Conservation (phyloP, 2,113 vertebrate species). For the Tinamus guttatus region DNA sequence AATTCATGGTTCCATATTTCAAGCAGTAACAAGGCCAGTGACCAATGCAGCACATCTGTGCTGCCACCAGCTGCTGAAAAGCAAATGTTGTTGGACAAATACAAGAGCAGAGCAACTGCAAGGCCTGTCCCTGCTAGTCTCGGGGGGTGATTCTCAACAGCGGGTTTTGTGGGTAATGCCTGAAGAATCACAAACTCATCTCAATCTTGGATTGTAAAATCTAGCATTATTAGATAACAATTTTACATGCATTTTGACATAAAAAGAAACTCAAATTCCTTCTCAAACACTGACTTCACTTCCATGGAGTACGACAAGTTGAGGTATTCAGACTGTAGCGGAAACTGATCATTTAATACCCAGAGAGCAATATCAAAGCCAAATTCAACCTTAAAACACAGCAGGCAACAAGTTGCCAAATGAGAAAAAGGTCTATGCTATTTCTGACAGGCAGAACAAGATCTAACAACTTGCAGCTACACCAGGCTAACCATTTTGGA, state of each 20-base stretch:
- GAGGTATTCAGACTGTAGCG: background rate
- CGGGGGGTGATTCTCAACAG: background rate
- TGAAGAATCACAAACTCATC: background rate
- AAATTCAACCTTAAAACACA: background rate
- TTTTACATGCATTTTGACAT: background rate
- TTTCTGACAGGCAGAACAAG: background rate
- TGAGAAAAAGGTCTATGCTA: background rate
- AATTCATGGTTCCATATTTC: background rate
- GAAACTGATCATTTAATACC: background rate
- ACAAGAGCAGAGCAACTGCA: background rate
- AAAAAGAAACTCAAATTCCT: background rate
- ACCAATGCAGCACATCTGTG: background rate
- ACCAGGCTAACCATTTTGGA: background rate
- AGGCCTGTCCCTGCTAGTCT: background rate
- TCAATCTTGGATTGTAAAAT: background rate
- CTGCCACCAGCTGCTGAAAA: background rate
- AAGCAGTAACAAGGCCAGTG: background rate
- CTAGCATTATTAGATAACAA: background rate
- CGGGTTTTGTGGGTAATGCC: background rate
- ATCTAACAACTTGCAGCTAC: background rate
- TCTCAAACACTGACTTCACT: background rate
- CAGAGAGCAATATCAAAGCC: background rate
- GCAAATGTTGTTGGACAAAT: background rate
- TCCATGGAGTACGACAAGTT: background rate
- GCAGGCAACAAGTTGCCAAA: background rate